phyloP scores from a whole-genome alignment of 2,113 vertebrate genomes.

The Taxidea taxus region DNA sequence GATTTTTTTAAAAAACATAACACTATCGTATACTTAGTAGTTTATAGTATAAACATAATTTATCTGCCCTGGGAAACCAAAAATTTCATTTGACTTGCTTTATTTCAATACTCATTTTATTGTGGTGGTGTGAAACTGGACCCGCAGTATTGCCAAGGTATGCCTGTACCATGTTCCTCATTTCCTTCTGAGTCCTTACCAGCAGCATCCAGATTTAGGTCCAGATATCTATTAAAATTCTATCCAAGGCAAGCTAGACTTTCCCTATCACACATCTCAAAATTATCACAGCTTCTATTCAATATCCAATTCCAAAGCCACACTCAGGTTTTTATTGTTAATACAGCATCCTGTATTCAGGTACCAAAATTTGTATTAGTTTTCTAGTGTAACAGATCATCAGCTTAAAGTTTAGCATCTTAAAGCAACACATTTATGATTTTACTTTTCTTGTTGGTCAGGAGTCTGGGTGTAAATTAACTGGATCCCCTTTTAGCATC shows the following conservation, averaged over 20 bases:
- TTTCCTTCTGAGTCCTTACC: neutral
- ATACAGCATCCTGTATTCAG: neutral
- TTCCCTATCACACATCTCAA: neutral
- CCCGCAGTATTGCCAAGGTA: neutral
- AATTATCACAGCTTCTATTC: neutral
- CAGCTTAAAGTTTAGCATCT: neutral
- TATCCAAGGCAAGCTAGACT: neutral
- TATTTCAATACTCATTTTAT: neutral
- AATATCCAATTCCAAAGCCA: neutral
- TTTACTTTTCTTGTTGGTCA: neutral
- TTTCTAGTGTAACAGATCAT: neutral
- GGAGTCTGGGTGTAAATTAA: neutral
- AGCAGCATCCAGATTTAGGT: neutral
- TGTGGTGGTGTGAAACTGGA: neutral
- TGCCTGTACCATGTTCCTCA: neutral
- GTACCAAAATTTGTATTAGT: neutral
- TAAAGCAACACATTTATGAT: neutral
- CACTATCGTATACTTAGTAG: neutral
- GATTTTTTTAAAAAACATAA: neutral
- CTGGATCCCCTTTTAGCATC: neutral
- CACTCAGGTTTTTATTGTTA: neutral
- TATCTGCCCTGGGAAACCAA: neutral
- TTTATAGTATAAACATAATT: neutral
- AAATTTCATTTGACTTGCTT: neutral
- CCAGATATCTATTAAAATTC: neutral